Base-by-base conservation (phyloP, 1,140 invertebrate genomes). In the Hormaphis cornu region DNA sequence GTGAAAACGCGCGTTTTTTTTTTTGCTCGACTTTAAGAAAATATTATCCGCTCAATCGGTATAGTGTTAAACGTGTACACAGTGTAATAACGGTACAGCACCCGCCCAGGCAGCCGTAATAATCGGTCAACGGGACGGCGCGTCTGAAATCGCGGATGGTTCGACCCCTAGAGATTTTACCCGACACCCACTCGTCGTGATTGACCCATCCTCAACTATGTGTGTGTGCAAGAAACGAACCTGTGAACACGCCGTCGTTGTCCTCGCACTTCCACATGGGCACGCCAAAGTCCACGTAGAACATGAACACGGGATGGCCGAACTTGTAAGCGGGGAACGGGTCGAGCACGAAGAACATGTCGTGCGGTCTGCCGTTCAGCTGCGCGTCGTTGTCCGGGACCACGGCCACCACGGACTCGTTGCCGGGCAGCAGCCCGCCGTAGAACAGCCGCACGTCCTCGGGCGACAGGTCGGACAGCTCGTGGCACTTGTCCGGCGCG, bases 261-360 rank as follows among this genome's bases (percentile, higher is more conserved):
- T 71, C 46, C 10, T 77, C 72, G 69, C 80, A 81, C 16, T 73
- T 61, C 6, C 66, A 40, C 26, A 74, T 69, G 8, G 72, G 71
- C 20, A 73, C 63, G 12, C 72, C 71, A 9, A 75, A 72, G 69
- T 82, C 78, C 30, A 82, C 72, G 71, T 79, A 80, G 73, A 83
- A 82, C 50, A 83, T 77, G 20, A 80, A 69, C 3, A 83, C 75
- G 22, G 81, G 76, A 74, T 83, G 82, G 14, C 82, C 82, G 71
- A 82, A 82, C 71, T 78, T 79, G 10, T 78, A 76, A 7, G 71
- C 58, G 1, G 82, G 82, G 70, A 78, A 81, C 0, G 81, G 81
- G 72, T 83, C 82, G 7, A 83, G 69, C 9, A 79, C 80, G 2
- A 83, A 30, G 54, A 82, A 76, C 12, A 76, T 77, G 69, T 82